Conservation (phyloP, 2,797 vertebrate species). For the Todus mexicanus region DNA sequence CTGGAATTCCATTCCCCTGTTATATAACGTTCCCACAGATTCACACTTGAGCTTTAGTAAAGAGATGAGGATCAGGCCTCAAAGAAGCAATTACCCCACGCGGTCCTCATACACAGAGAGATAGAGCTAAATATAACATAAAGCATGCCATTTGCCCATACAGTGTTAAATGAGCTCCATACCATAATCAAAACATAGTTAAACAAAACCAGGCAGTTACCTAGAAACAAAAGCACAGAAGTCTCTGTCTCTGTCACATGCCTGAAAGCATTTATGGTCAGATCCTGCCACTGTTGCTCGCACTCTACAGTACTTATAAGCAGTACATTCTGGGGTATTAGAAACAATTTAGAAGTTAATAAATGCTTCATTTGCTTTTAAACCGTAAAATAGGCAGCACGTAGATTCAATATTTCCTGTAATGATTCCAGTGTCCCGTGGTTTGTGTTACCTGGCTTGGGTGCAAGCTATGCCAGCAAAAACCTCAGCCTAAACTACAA, state of each 20-base stretch:
- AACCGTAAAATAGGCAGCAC: neutral
- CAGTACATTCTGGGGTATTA: neutral
- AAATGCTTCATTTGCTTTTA: neutral
- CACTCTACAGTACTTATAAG: neutral
- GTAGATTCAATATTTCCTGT: neutral
- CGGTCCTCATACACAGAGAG: neutral
- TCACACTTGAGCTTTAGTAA: neutral
- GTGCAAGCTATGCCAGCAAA: neutral
- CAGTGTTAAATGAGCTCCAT: constrained; percentile 60
- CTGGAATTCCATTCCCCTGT: neutral
- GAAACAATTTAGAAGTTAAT: neutral
- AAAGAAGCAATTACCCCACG: neutral
- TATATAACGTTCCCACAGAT: neutral
- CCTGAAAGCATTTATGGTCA: neutral
- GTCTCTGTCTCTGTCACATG: constrained; percentile 29
- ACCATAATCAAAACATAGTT: constrained; percentile 66
- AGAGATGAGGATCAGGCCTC: neutral
- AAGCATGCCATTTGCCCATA: constrained; percentile 43
- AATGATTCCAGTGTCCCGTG: neutral
- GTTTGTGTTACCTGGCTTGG: neutral
- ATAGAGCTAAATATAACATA: constrained; percentile 55
- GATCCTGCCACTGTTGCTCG: neutral
- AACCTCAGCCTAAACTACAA: neutral
- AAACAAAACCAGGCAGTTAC: constrained; percentile 66
- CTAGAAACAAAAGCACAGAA: constrained; percentile 66